Evolutionary conservation across 2,113 vertebrate species (phyloP).

Genomic region (Lasiurus cinereus): DNA sequence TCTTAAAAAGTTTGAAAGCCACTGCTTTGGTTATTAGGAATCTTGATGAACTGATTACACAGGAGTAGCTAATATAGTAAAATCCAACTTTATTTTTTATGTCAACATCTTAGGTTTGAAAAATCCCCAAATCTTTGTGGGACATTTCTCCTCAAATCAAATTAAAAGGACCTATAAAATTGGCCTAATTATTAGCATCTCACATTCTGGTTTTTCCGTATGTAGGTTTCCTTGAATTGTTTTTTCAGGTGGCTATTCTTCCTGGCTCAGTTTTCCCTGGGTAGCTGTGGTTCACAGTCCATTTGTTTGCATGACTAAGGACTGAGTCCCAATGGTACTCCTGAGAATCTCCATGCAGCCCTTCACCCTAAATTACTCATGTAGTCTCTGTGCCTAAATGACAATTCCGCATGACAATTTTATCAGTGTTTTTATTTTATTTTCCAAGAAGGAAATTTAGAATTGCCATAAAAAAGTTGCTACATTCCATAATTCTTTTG

Average conservation of each 20-base stretch:
- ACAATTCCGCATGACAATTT: neutral
- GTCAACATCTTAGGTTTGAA: slow-evolving; percentile 1
- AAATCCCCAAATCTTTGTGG: slow-evolving; percentile 57
- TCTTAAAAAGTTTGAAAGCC: slow-evolving; percentile 45
- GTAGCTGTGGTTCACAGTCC: neutral
- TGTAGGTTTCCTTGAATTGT: neutral
- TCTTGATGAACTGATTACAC: slow-evolving; percentile 11
- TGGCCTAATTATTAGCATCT: slow-evolving; percentile 39
- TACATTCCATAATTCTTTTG: neutral
- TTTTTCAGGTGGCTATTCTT: slow-evolving; percentile 41
- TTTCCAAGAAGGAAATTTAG: neutral
- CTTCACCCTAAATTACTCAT: neutral
- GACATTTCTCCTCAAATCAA: slow-evolving; percentile 40
- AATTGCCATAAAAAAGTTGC: neutral
- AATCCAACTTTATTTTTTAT: slow-evolving; percentile 20
- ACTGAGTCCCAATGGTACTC: no score
- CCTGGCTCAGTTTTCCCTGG: neutral
- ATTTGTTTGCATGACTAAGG: neutral
- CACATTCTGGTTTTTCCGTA: neutral
- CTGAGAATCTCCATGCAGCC: neutral
- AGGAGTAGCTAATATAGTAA: slow-evolving; percentile 29
- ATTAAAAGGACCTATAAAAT: slow-evolving; percentile 55
- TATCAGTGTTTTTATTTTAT: neutral
- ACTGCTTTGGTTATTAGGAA: slow-evolving; percentile 44
- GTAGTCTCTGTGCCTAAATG: neutral